phyloP scores from a whole-genome alignment of 2,888 invertebrate species.

The Melipona beecheii region DNA sequence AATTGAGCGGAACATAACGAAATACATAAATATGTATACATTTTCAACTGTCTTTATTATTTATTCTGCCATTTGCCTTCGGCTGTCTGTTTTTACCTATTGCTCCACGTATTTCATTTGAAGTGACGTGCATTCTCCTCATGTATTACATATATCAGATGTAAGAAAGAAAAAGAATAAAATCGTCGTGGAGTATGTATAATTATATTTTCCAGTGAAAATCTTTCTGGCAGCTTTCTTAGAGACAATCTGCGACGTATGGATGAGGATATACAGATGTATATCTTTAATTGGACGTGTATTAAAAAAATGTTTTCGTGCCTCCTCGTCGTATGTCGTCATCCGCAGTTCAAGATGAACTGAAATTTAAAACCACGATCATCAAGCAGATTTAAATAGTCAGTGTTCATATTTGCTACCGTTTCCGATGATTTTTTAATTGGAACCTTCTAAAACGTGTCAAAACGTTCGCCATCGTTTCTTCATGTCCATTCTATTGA shows the following conservation, averaged over 20 bases:
- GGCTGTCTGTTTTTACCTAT: neutral
- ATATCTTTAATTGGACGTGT: slow-evolving; percentile 33
- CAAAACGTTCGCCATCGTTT: slow-evolving; percentile 18
- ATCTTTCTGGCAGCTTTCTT: neutral
- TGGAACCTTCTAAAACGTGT: neutral
- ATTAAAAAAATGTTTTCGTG: slow-evolving; percentile 58
- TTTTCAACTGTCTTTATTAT: neutral
- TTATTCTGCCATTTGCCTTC: neutral
- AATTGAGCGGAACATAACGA: slow-evolving; percentile 51
- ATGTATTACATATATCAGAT: neutral
- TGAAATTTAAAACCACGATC: slow-evolving; percentile 20
- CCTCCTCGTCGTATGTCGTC: slow-evolving; percentile 7
- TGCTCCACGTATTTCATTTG: neutral
- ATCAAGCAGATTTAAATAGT: slow-evolving; percentile 4
- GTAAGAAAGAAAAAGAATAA: slow-evolving; percentile 2
- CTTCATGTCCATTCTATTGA: slow-evolving; percentile 6
- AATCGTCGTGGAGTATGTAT: neutral
- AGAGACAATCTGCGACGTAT: slow-evolving; percentile 28
- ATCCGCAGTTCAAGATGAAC: slow-evolving; percentile 33
- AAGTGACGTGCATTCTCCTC: neutral
- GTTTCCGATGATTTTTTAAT: neutral
- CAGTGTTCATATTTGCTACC: neutral
- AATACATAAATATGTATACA: slow-evolving; percentile 15
- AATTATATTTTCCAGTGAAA: slow-evolving; percentile 10
- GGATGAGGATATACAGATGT: slow-evolving; percentile 3